Evolutionary conservation across 2,888 invertebrate species (phyloP), one percentile per base, ranked within the genome.

Genomic region (Mythimna impura): DNA sequence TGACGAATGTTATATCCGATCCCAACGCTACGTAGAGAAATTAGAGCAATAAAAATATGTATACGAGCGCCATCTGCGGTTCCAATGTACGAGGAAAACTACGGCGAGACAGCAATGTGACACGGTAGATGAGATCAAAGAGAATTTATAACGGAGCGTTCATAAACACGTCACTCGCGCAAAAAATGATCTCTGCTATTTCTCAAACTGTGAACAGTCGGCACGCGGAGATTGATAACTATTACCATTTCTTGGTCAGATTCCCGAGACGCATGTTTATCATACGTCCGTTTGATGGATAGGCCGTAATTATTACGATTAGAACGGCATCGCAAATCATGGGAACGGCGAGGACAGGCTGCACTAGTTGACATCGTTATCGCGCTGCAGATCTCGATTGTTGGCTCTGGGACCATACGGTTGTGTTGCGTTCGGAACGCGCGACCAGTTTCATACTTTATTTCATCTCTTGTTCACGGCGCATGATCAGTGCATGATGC

Each of bases 241-340:
- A 91, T 90, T 89, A 91, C 90, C 88, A 89, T 91, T 92, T 90
- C 90, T 90, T 85, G 89, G 89, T 90, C 86, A 84, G 89, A 90
- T 90, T 90, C 89, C 86, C 85, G 87, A 89, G 89, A 90, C 86
- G 89, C 87, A 90, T 92, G 91, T 93, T 94, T 93, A 92, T 94
- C 93, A 93, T 94, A 94, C 87, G 93, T 94, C 94, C 87, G 87
- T 91, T 94, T 95, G 95, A 95, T 94, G 91, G 95, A 95, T 94
- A 93, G 93, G 90, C 89, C 89, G 94, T 95, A 96, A 96, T 96
- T 96, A 95, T 94, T 94, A 94, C 89, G 92, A 94, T 94, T 95
- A 94, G 94, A 95, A 94, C 90, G 93, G 94, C 93, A 94, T 95
- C 93, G 94, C 95, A 94, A 94, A 94, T 95, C 95, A 95, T 95